phyloP scores from a whole-genome alignment of 53 echinoderm and acorn worm genomes.

The Zoroaster sp. region DNA sequence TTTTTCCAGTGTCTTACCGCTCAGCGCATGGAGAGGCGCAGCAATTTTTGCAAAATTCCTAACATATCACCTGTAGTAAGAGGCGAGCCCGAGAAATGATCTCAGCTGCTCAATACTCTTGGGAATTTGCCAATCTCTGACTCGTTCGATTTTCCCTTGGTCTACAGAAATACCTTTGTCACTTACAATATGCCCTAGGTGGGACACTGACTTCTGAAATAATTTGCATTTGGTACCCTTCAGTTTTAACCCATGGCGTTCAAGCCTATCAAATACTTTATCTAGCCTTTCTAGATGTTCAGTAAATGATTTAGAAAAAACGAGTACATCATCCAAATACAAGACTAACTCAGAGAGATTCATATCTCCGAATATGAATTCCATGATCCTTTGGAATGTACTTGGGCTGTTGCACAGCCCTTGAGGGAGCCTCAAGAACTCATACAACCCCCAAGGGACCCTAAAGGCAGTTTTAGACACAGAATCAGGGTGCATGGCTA shows the following conservation, averaged over 20 bases:
- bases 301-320: neutral
- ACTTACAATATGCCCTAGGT: no score
- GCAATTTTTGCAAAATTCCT: neutral
- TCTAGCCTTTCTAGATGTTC: neutral
- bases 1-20: no score
- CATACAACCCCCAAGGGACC: no score
- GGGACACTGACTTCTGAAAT: neutral
- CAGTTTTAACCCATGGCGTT: neutral
- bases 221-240: constrained; percentile 9
- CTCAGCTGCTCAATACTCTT: no score
- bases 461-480: no score
- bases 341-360: neutral
- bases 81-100: no score
- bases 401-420: no score
- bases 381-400: neutral
- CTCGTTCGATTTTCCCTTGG: neutral
- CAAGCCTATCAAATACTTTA: neutral
- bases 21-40: neutral
- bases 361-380: constrained; percentile 2
- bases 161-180: no score
- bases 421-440: no score
- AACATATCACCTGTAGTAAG: neutral
- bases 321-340: neutral
- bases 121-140: neutral
- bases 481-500: no score